Evolutionary conservation across 2,113 vertebrate genomes (phyloP), one percentile per base, ranked within the genome.

Genomic region (Istiophorus platypterus): DNA sequence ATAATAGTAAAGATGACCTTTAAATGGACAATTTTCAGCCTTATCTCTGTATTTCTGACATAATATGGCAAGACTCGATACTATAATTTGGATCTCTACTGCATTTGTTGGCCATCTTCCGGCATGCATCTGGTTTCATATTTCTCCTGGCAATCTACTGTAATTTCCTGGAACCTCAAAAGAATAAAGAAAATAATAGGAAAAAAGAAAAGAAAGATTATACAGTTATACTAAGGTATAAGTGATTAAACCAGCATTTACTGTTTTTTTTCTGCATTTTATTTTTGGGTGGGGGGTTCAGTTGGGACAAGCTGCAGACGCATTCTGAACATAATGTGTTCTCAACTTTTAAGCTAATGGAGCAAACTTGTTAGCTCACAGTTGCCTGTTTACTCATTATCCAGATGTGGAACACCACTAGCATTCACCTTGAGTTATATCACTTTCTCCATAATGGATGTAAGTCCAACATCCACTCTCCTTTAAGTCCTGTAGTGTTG

Each of bases 1-100:
- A 70, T 61, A 22, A 63, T 15, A 69, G 31, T n/a, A 5, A 26
- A 14, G 9, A 49, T 18, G 47, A 51, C 57, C 72, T 79, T 73
- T 15, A 18, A 61, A 61, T 17, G 37, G 62, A 59, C 34, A 27
- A 39, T 22, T 34, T 64, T 12, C 9, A 63, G 24, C 45, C 11
- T 34, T 7, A 39, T 62, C 56, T 49, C 24, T 63, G 15, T 22
- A 14, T 27, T 18, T 37, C 45, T 34, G 4, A 22, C 52, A 37
- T 58, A 7, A 18, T 26, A 2, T 49, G 13, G 31, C 14, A 13
- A 26, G 72, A 18, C 22, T 20, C 27, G n/a, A 18, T 29, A 10
- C 7, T 29, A 49, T 3, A 1, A 24, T 12, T n/a, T 49, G 4
- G 37, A 22, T 29, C 49, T 70, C 31, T 42, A 8, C n/a, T n/a